A percentile compares a stretch with the other conserved stretches of the same genome.
Conservation (phyloP, 2,113 vertebrate species). For the Oncorhynchus keta region DNA sequence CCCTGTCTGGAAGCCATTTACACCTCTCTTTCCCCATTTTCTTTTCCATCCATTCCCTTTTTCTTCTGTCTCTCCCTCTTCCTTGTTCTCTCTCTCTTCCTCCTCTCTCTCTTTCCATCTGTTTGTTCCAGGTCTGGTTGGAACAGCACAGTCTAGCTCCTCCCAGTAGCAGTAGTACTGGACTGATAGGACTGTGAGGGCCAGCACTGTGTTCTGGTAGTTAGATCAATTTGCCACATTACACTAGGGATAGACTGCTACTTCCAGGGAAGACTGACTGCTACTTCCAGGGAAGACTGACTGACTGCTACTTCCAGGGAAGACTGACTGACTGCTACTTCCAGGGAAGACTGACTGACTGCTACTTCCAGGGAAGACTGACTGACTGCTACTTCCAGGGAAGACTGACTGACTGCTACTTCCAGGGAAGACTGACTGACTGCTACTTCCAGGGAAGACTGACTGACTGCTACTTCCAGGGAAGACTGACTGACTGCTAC, state of each 20-base stretch:
- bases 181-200: not conserved
- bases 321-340: no score
- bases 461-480: no score
- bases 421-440: no score
- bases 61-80: constrained; percentile 1
- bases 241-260: not conserved
- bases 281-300: no score
- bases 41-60: not conserved
- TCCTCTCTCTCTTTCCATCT: not conserved
- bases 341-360: no score
- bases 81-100: constrained; percentile 17
- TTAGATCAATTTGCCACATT: not conserved
- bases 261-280: no score
- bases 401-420: no score
- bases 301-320: no score
- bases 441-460: no score
- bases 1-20: constrained; percentile 10
- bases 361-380: no score
- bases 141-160: constrained; percentile 45
- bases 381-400: no score
- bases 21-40: not conserved
- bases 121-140: constrained; percentile 21
- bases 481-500: no score
- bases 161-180: not conserved
- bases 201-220: not conserved